phyloP scores from a whole-genome alignment of 2,797 vertebrate species.

The Falco concolor region DNA sequence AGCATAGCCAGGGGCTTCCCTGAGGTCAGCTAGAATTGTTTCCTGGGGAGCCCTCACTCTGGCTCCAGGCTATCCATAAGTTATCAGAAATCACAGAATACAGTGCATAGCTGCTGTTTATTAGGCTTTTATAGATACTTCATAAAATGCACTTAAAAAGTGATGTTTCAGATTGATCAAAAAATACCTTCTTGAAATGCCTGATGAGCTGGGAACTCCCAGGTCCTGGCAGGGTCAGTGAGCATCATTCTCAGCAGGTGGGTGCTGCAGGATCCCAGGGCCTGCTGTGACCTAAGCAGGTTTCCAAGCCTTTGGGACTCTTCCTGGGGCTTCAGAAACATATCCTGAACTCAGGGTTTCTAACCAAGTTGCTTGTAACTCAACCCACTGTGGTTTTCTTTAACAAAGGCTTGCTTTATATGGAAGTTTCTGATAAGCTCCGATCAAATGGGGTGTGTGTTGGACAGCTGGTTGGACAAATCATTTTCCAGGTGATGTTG shows the following conservation, averaged over 20 bases:
- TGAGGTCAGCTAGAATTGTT: neutral
- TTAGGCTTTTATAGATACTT: neutral
- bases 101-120: neutral
- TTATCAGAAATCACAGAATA: neutral
- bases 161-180: neutral
- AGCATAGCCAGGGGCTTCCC: neutral
- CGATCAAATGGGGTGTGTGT: fast-evolving
- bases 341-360: neutral
- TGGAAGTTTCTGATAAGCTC: neutral
- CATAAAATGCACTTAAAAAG: neutral
- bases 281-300: neutral
- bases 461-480: neutral
- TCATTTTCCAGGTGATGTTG: neutral
- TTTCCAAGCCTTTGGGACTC: neutral
- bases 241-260: neutral
- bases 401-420: neutral
- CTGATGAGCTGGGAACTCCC: neutral
- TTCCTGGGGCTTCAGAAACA: neutral
- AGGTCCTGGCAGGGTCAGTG: neutral
- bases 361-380: neutral
- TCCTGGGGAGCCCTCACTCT: neutral
- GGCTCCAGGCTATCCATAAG: neutral
- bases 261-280: neutral
- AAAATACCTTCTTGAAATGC: neutral
- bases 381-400: neutral